A percentile compares a stretch with the other conserved stretches of the same genome.
phyloP scores from a whole-genome alignment of 2,113 vertebrate species.

The Nipponia nippon region DNA sequence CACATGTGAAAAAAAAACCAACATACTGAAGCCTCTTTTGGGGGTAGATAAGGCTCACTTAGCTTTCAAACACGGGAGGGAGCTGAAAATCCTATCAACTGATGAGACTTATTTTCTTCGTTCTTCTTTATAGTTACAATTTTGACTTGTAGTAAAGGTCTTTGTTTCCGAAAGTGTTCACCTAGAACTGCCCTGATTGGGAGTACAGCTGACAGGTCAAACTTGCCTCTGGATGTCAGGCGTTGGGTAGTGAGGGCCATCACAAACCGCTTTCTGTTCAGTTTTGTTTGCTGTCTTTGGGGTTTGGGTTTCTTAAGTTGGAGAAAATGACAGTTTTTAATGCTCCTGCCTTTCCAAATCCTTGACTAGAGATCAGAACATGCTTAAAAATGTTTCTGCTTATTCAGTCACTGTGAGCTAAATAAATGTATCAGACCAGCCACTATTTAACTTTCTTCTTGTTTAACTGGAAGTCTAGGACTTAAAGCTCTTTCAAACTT shows the following conservation, averaged over 20 bases:
- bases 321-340: background rate
- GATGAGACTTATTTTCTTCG: accelerated
- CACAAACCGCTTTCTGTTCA: background rate
- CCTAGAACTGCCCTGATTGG: background rate
- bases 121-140: background rate
- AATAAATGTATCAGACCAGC: background rate
- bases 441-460: background rate
- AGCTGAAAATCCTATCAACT: background rate
- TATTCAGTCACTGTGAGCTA: background rate
- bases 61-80: background rate
- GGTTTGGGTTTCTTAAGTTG: background rate
- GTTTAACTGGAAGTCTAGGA: background rate
- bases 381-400: background rate
- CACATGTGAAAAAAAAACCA: background rate
- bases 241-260: background rate
- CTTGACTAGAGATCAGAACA: background rate
- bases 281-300: background rate
- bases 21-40: background rate
- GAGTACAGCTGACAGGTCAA: background rate
- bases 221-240: background rate
- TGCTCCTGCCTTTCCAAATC: background rate
- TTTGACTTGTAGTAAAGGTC: background rate
- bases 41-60: background rate
- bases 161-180: background rate
- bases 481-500: background rate